Evolutionary conservation across 1,140 invertebrate genomes (phyloP).

Genomic region (Temnothorax longispinosus): DNA sequence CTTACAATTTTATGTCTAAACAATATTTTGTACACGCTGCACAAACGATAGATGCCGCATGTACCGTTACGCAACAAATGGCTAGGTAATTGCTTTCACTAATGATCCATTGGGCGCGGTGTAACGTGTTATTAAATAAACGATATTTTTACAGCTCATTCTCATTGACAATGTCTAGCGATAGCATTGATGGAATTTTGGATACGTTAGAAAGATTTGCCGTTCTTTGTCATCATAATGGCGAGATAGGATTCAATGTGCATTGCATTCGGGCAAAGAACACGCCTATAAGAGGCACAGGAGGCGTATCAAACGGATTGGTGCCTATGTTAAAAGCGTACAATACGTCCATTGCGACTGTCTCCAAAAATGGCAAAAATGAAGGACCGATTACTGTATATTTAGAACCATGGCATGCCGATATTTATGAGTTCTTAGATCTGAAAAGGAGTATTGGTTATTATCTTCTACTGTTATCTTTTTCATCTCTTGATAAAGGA

Average conservation of each 20-base stretch:
- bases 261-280: conserved; percentile 98
- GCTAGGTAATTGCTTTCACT: conserved; percentile 87
- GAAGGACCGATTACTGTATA: conserved; percentile 99
- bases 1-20: conserved; percentile 98
- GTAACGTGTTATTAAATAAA: conserved; percentile 14
- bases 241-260: conserved; percentile 98
- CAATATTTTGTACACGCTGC: conserved; percentile 99
- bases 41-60: conserved; percentile 98
- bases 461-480: background rate
- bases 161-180: conserved; percentile 96
- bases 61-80: conserved; percentile 95
- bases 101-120: background rate
- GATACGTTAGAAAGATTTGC: conserved; percentile 98
- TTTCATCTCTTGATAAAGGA: background rate
- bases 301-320: conserved; percentile 97
- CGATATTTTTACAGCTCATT: conserved; percentile 91
- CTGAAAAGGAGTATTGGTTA: conserved; percentile 96
- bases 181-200: conserved; percentile 99
- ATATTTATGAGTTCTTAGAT: conserved; percentile 98
- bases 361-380: conserved; percentile 97
- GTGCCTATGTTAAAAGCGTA: conserved; percentile 99
- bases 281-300: conserved; percentile 97
- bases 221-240: conserved; percentile 97
- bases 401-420: conserved; percentile 99
- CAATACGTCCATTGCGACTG: conserved; percentile 97